phyloP scores from a whole-genome alignment of 2,888 invertebrate genomes.

The Caenorhabditis afra region DNA sequence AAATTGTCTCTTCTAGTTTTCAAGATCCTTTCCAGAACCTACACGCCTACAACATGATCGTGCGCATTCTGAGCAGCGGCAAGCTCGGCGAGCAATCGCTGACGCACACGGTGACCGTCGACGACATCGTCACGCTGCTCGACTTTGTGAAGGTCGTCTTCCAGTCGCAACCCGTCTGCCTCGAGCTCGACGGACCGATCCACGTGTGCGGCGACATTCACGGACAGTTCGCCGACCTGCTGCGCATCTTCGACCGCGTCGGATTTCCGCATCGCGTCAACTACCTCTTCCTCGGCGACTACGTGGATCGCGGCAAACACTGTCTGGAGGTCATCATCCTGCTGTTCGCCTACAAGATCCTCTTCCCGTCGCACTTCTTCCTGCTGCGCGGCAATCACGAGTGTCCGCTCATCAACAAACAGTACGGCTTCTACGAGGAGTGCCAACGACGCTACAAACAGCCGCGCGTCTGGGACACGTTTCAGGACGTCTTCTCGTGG shows the following conservation, averaged over 20 bases:
- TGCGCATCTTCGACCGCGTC: constrained; percentile 70
- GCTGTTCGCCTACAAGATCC: constrained; percentile 68
- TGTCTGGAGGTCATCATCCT: constrained; percentile 69
- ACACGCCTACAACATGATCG: constrained; percentile 24
- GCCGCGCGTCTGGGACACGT: constrained; percentile 61
- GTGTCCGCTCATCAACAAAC: constrained; percentile 70
- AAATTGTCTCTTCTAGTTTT: too few species aligned
- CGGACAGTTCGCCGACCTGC: constrained; percentile 72
- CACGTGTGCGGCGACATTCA: constrained; percentile 76
- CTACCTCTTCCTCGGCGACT: constrained; percentile 75
- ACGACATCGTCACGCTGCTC: constrained; percentile 17
- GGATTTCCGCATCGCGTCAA: constrained; percentile 71
- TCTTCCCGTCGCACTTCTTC: constrained; percentile 69
- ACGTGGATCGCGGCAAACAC: constrained; percentile 74
- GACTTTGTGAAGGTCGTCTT: constrained; percentile 24
- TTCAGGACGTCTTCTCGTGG: constrained; percentile 66
- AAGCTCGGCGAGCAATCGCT: constrained; percentile 9
- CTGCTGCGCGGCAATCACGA: constrained; percentile 73
- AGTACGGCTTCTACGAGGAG: constrained; percentile 76
- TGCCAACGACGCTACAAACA: constrained; percentile 67
- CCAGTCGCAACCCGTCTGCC: constrained; percentile 21
- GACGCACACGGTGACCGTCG: not conserved
- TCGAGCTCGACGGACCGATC: constrained; percentile 72
- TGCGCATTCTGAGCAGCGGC: constrained; percentile 34
- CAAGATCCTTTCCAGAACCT: constrained; percentile 14